Evolutionary conservation across 2,888 invertebrate species (phyloP).

Genomic region (Lepas anatifera): DNA sequence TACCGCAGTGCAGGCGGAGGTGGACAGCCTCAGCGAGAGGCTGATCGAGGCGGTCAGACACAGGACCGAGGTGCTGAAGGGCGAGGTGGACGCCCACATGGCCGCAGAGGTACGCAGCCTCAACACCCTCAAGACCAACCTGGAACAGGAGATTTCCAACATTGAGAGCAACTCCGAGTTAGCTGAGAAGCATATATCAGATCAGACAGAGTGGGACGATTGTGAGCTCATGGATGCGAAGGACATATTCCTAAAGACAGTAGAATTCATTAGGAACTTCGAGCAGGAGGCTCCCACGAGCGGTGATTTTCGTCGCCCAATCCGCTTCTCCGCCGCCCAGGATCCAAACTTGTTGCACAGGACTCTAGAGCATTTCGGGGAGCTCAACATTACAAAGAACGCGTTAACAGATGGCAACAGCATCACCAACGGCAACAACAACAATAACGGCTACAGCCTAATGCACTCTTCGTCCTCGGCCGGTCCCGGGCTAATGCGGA

Average conservation of each 20-base stretch:
- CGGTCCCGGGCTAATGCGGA: slow-evolving; percentile 60
- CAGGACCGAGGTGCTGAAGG: slow-evolving; percentile 66
- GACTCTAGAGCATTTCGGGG: slow-evolving; percentile 80
- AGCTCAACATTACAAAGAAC: slow-evolving; percentile 61
- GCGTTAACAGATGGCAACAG: slow-evolving; percentile 14
- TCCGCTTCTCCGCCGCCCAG: slow-evolving; percentile 74
- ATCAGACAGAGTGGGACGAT: slow-evolving; percentile 71
- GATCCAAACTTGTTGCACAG: slow-evolving; percentile 74
- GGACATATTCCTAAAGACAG: slow-evolving; percentile 88
- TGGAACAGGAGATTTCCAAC: slow-evolving; percentile 88
- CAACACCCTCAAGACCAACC: slow-evolving; percentile 76
- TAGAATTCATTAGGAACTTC: slow-evolving; percentile 85
- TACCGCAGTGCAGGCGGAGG: slow-evolving; percentile 78
- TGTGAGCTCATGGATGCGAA: slow-evolving; percentile 88
- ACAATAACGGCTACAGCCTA: slow-evolving; percentile 18
- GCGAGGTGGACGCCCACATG: slow-evolving; percentile 66
- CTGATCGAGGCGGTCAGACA: slow-evolving; percentile 79
- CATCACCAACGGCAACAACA: slow-evolving; percentile 17
- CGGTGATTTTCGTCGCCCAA: slow-evolving; percentile 64
- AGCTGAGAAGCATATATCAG: slow-evolving; percentile 56
- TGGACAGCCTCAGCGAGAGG: slow-evolving; percentile 67
- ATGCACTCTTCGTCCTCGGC: slow-evolving; percentile 19
- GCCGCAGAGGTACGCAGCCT: slow-evolving; percentile 75
- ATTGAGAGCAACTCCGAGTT: slow-evolving; percentile 93
- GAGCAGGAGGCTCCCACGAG: slow-evolving; percentile 65